phyloP scores from a whole-genome alignment of 2,797 vertebrate genomes.

The Danio albolineatus region DNA sequence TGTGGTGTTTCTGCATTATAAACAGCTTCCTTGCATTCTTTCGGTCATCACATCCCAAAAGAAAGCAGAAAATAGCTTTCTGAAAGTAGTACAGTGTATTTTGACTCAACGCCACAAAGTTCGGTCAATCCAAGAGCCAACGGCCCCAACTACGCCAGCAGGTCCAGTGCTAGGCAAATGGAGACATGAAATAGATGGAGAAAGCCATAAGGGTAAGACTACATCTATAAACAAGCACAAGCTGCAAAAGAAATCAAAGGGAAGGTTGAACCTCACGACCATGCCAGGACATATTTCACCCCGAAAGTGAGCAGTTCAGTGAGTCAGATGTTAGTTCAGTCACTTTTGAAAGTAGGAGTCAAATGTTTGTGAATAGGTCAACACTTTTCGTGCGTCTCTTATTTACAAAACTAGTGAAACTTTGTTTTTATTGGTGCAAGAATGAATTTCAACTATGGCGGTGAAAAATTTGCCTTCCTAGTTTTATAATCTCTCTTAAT shows the following conservation, averaged over 20 bases:
- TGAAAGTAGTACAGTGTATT: slow-evolving; percentile 44
- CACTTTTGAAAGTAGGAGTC: neutral
- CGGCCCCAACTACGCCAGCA: neutral
- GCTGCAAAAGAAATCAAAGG: slow-evolving; percentile 25
- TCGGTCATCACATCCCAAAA: neutral
- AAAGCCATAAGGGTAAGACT: slow-evolving; percentile 25
- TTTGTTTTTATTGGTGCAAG: neutral
- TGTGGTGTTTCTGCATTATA: slow-evolving; percentile 1
- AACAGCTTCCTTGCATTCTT: neutral
- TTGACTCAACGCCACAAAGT: slow-evolving; percentile 38
- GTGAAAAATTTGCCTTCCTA: neutral
- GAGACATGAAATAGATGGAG: slow-evolving; percentile 42
- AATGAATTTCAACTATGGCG: neutral
- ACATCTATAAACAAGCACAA: slow-evolving; percentile 43
- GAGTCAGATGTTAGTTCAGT: neutral
- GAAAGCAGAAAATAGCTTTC: neutral
- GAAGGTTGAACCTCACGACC: neutral
- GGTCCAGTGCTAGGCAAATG: slow-evolving; percentile 12
- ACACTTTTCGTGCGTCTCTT: neutral
- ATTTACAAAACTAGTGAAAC: neutral
- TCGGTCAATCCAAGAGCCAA: slow-evolving; percentile 20
- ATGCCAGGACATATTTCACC: slow-evolving; percentile 1
- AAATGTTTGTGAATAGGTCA: neutral
- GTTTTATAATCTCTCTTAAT: neutral
- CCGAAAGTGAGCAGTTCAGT: neutral